These are phyloP conservation scores for Acronicta leporina DNA, from an alignment of 2,888 invertebrate genomes.

Conservation along the genomic window DNA sequence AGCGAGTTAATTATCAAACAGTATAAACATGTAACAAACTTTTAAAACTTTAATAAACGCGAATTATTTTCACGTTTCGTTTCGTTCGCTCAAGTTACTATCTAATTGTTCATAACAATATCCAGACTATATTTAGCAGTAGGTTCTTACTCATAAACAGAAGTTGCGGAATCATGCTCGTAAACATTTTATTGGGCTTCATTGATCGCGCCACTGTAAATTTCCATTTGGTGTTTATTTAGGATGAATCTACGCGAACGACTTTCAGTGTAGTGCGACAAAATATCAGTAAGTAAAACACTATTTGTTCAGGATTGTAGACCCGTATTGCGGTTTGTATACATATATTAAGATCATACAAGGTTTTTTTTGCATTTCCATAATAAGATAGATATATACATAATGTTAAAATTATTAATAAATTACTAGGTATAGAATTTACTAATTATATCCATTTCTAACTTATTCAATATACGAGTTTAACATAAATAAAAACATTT, in stretches of 20 bases:
- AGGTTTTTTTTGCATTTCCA: too few species aligned
- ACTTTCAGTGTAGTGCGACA: constrained; percentile 37
- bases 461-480: too few species aligned
- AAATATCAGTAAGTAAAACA: constrained; percentile 21
- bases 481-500: too few species aligned
- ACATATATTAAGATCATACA: too few species aligned
- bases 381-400: too few species aligned
- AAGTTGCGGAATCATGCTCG: constrained; percentile 71
- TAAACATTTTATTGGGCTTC: constrained; percentile 76
- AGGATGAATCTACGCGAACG: constrained; percentile 59
- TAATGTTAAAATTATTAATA: too few species aligned
- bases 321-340: neutral
- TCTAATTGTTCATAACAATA: constrained; percentile 40
- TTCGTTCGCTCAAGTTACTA: neutral
- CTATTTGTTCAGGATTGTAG: constrained; percentile 29
- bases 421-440: too few species aligned
- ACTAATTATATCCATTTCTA: too few species aligned
- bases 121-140: constrained; percentile 52
- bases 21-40: constrained; percentile 7
- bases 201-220: constrained; percentile 67
- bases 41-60: constrained; percentile 10
- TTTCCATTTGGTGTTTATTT: constrained; percentile 67
- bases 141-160: constrained; percentile 55
- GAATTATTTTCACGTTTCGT: constrained; percentile 10
- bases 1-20: too few species aligned